Conservation (phyloP, 1,140 invertebrate species). For the Ceratosolen solmsi region DNA sequence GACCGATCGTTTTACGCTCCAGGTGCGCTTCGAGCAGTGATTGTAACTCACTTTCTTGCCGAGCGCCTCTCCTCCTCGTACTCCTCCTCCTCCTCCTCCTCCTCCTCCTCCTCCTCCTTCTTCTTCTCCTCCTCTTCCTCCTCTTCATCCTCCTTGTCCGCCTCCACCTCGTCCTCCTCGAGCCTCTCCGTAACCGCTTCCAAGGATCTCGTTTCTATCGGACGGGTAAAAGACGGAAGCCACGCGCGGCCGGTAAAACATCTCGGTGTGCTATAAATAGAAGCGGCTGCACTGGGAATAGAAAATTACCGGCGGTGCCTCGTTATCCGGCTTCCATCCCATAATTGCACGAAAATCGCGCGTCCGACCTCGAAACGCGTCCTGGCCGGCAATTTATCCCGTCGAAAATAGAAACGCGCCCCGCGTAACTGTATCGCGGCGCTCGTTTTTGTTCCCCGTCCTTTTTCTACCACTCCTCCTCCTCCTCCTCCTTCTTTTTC, state of each 20-base stretch:
- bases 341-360: constrained; percentile 40
- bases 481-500: not conserved
- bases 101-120: not conserved
- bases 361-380: constrained; percentile 46
- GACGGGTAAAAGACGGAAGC: constrained; percentile 40
- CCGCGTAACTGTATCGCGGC: not conserved
- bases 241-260: constrained; percentile 14
- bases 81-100: too few relatives aligned
- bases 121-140: not conserved
- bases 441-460: not conserved
- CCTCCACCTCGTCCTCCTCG: too few relatives aligned
- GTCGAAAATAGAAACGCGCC: constrained; percentile 33
- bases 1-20: constrained; percentile 25
- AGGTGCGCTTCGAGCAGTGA: not conserved
- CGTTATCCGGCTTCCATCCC: not conserved
- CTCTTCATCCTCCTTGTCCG: too few relatives aligned
- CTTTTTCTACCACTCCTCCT: not conserved
- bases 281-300: constrained; percentile 62
- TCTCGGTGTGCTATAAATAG: constrained; percentile 66
- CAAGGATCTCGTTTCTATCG: not conserved
- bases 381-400: not conserved
- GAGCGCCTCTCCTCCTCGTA: constrained; percentile 18
- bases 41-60: constrained; percentile 39
- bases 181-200: not conserved
- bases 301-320: constrained; percentile 60